Base-by-base conservation (phyloP, 2,113 vertebrate genomes). In the Columba janthina region DNA sequence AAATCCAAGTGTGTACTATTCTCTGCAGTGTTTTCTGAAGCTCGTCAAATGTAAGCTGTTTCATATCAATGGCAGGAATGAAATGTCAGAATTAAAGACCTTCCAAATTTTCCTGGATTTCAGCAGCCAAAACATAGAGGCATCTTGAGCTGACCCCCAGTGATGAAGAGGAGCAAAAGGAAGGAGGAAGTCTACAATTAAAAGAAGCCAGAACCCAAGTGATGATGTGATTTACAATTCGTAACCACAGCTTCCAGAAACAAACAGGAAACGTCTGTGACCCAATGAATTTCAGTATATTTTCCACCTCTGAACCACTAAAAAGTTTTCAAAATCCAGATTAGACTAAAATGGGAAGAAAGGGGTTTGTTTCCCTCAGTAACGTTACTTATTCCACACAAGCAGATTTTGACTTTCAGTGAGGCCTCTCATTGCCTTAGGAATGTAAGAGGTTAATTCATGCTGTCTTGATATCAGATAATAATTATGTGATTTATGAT, bases 381-480 rank as follows among this genome's bases (percentile, higher is more conserved):
- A 56, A 62, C 17, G 20, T 76, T 88, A 34, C 67, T 94, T 90
- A 44, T 80, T 95, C 53, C 72, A 88, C 34, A 61, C 48, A 74
- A 71, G 75, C 46, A 89, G 74, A 88, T 73, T 94, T 88, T 86
- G 48, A 88, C 92, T 91, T 95, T 72, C 0, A 2, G 71, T 86
- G 88, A 83, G 78, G 64, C 24, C 67, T 88, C 54, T 92, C 61
- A 44, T 75, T 93, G 85, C 88, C 78, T 67, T 77, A 92, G 90
- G 82, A 96, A 96, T 92, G 78, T 91, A 85, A 85, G 72, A 90
- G 88, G 94, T 92, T 96, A 95, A 74, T 88, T 96, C 6, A 20
- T 83, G 69, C 79, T 96, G 85, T 94, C 94, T 88, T 92, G 85
- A 74, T 93, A 96, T 84, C 82, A 96, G 87, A 94, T 91, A 96